Evolutionary conservation across 2,888 invertebrate species (phyloP).

Genomic region (Diarsia brunnea): DNA sequence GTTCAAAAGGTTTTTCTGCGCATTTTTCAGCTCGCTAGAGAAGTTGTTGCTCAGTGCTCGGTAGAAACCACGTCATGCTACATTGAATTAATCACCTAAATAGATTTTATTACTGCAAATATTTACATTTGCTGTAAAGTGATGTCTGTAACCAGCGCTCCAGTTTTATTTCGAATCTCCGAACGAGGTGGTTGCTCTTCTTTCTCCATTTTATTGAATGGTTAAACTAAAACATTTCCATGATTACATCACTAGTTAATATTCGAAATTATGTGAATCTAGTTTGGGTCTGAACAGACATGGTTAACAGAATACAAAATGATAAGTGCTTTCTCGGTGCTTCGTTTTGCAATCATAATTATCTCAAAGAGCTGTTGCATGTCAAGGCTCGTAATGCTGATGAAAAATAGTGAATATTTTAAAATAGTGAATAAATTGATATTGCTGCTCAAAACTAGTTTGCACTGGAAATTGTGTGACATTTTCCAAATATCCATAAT

Average conservation of each 20-base stretch:
- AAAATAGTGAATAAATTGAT: neutral
- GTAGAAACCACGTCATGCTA: conserved; percentile 77
- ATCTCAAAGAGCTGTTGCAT: neutral
- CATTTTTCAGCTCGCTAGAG: conserved; percentile 61
- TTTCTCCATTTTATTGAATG: conserved; percentile 51
- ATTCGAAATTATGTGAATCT: conserved; percentile 8
- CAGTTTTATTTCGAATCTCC: conserved; percentile 70
- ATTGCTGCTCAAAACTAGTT: neutral
- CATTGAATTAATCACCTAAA: conserved; percentile 85
- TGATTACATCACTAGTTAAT: conserved; percentile 19
- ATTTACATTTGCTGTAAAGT: conserved; percentile 82
- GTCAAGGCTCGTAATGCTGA: neutral
- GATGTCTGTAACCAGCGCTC: conserved; percentile 73
- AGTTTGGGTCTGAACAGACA: neutral
- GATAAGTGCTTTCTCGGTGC: neutral
- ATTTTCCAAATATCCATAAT: conserved; percentile 10
- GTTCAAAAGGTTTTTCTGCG: conserved; percentile 68
- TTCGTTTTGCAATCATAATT: neutral
- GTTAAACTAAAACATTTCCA: conserved; percentile 24
- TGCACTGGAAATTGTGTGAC: neutral
- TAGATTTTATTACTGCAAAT: conserved; percentile 86
- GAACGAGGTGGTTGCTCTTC: conserved; percentile 50
- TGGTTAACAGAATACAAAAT: neutral
- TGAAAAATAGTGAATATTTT: neutral
- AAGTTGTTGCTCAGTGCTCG: conserved; percentile 58